A percentile compares a stretch with the other conserved stretches of the same genome.
Evolutionary conservation across 2,888 invertebrate species (phyloP).

Genomic region (Patella pellucida): DNA sequence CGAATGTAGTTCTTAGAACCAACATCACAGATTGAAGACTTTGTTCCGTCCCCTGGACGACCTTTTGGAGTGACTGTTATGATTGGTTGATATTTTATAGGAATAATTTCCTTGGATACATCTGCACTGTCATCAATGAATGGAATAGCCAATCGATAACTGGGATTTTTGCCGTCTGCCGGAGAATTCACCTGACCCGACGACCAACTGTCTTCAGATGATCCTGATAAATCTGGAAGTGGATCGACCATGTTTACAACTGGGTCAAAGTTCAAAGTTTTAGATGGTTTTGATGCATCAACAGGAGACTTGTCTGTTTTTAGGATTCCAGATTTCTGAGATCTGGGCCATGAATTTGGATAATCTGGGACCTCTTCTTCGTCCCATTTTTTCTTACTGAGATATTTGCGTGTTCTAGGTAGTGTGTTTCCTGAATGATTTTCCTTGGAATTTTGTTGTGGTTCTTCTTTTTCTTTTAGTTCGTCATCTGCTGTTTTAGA

Average conservation of each 20-base stretch:
- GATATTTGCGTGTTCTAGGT: constrained; percentile 23
- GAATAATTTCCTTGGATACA: constrained; percentile 29
- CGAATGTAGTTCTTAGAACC: background rate
- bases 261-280: constrained; percentile 61
- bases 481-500: background rate
- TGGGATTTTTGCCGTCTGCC: constrained; percentile 19
- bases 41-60: constrained; percentile 25
- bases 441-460: constrained; percentile 4
- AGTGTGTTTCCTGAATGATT: constrained; percentile 38
- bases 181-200: constrained; percentile 27
- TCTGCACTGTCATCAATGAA: constrained; percentile 17
- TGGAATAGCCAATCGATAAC: constrained; percentile 46
- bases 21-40: constrained; percentile 13
- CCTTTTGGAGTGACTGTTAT: constrained; percentile 49
- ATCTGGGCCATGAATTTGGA: constrained; percentile 61
- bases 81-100: constrained; percentile 52
- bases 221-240: constrained; percentile 46
- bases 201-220: constrained; percentile 48
- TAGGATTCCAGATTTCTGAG: constrained; percentile 51
- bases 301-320: constrained; percentile 53
- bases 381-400: constrained; percentile 29
- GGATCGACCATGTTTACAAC: constrained; percentile 58
- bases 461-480: background rate
- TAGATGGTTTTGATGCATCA: constrained; percentile 41
- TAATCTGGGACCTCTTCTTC: constrained; percentile 30